These are phyloP conservation scores for Oreohelix idahoensis DNA, from an alignment of 1,140 invertebrate genomes.

Conservation along the genomic window DNA sequence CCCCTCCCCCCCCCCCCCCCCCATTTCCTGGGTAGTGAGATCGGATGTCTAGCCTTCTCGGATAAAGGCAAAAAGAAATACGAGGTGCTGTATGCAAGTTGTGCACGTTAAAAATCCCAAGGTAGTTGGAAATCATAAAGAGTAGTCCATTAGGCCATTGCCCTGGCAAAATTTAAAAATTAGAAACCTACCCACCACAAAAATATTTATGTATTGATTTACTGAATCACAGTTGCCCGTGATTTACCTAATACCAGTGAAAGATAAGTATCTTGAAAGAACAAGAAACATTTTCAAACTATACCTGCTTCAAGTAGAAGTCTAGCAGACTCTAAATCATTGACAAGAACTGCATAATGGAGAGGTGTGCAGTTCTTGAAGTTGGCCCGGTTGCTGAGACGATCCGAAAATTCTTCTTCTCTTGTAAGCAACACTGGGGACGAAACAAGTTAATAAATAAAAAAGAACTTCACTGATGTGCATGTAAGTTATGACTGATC, in stretches of 20 bases:
- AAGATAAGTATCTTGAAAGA: not conserved
- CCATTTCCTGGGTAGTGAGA: too few species aligned
- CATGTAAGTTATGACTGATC: too few species aligned
- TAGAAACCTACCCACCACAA: too few species aligned
- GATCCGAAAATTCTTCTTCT: slow-evolving; percentile 86
- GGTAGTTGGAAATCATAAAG: too few species aligned
- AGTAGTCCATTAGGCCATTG: too few species aligned
- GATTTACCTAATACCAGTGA: not conserved
- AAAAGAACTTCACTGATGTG: too few species aligned
- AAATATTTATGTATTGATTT: not conserved
- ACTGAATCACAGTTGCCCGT: not conserved
- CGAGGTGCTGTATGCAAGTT: too few species aligned
- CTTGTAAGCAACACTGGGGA: slow-evolving; percentile 78
- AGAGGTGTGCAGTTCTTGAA: slow-evolving; percentile 90
- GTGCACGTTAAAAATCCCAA: too few species aligned
- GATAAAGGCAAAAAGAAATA: too few species aligned
- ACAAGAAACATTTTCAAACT: not conserved
- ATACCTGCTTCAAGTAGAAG: slow-evolving; percentile 71
- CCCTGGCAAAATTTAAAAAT: too few species aligned
- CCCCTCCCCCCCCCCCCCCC: too few species aligned
- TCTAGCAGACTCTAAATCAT: slow-evolving; percentile 78
- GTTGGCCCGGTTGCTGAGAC: slow-evolving; percentile 81
- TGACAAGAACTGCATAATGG: slow-evolving; percentile 89
- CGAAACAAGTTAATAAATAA: not conserved
- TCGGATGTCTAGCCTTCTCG: not conserved